Evolutionary conservation across 2,888 invertebrate genomes (phyloP), one percentile per base, ranked within the genome.

Genomic region (Byasa hedistus): DNA sequence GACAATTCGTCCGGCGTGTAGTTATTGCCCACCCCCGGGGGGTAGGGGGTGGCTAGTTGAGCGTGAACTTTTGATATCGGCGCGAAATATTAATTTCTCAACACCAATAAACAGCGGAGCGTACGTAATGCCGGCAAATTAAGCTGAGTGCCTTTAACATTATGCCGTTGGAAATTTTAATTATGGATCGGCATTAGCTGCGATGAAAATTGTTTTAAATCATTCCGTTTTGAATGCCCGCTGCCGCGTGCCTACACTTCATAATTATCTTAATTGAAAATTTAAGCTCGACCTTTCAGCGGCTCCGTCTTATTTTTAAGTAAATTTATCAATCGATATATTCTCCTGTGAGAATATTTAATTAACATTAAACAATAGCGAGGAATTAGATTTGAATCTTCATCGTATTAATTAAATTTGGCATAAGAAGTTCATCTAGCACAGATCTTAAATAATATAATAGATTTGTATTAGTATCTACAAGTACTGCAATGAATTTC

Each of bases 81-180:
- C 81, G 89, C 85, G 85, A 90, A 89, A 90, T 91, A 91, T 91
- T 91, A 91, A 90, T 91, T 89, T 90, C 86, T 85, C 86, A 84
- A 79, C 84, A 84, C 85, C 89, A 87, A 89, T 89, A 85, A 89
- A 86, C 85, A 84, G 68, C 79, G 80, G 78, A 81, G 86, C 87
- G 87, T 79, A 82, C 84, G 86, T 87, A 89, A 88, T 87, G 82
- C 86, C 81, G 85, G 86, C 86, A 89, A 89, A 90, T 90, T 89
- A 89, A 85, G 83, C 84, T 79, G 85, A 89, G 87, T 85, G 85
- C 88, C 85, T 86, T 84, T 84, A 84, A 85, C 87, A 86, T 82
- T 84, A 83, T 85, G 86, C 83, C 80, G 84, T 79, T 79, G 81
- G 79, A 84, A 81, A 87, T 87, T 86, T 85, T 86, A 86, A 88